Conservation (phyloP, 2,888 invertebrate species). For the Cantharis rufa region DNA sequence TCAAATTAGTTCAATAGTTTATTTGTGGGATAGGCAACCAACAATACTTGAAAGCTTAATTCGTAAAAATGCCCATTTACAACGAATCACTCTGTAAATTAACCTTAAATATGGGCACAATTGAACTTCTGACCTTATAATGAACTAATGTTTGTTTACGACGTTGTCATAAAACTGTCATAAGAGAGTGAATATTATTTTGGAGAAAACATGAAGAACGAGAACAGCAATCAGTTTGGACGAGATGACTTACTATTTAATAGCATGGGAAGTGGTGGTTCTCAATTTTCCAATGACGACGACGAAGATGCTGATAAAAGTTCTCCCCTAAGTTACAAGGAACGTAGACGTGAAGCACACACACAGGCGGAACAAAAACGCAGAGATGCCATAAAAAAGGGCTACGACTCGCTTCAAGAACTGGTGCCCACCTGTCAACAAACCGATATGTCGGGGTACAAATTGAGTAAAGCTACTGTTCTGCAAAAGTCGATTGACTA, state of each 20-base stretch:
- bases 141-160: neutral
- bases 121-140: neutral
- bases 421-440: slow-evolving; percentile 94
- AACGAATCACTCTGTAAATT: neutral
- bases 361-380: slow-evolving; percentile 96
- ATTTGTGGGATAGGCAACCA: too few relatives aligned
- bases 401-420: slow-evolving; percentile 91
- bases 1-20: too few relatives aligned
- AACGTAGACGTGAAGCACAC: slow-evolving; percentile 91
- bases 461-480: slow-evolving; percentile 94
- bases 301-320: slow-evolving; percentile 64
- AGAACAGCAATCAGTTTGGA: neutral
- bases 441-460: slow-evolving; percentile 86
- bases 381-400: slow-evolving; percentile 95
- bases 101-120: neutral
- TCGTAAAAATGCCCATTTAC: neutral
- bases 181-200: neutral
- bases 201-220: slow-evolving; percentile 7
- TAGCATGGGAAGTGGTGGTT: neutral
- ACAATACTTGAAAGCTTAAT: neutral
- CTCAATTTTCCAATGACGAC: slow-evolving; percentile 62
- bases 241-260: neutral
- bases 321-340: slow-evolving; percentile 84
- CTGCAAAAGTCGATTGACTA: slow-evolving; percentile 94
- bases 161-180: neutral